Evolutionary conservation across 2,797 vertebrate species (phyloP).

Genomic region (Microctenopoma steveboyesi): DNA sequence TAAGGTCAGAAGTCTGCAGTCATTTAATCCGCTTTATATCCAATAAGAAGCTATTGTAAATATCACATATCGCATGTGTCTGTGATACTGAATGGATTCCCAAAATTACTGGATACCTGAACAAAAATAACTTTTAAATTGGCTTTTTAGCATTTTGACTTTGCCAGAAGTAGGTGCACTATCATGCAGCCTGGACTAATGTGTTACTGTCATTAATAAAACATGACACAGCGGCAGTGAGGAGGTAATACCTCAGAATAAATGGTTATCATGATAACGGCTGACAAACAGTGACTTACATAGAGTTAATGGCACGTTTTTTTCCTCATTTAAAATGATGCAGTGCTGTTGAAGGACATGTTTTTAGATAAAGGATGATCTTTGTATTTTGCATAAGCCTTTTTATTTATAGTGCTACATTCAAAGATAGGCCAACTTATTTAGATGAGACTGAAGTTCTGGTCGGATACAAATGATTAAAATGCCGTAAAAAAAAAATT

Average conservation of each 20-base stretch:
- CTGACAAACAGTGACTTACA: constrained; percentile 27
- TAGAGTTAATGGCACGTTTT: constrained; percentile 48
- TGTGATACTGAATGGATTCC: no score
- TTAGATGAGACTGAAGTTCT: constrained; percentile 15
- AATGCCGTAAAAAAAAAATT: constrained; percentile 9
- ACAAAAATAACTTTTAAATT: not conserved
- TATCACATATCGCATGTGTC: not conserved
- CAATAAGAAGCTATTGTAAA: no score
- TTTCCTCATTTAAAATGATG: constrained; percentile 39
- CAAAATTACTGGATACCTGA: not conserved
- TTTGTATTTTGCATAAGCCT: not conserved
- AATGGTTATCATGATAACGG: constrained; percentile 36
- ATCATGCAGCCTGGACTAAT: not conserved
- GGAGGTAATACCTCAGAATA: not conserved
- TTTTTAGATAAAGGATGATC: constrained; percentile 14
- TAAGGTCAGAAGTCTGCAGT: no score
- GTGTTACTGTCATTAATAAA: constrained; percentile 3
- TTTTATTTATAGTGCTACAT: constrained; percentile 2
- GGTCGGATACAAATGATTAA: constrained; percentile 25
- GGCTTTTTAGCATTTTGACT: not conserved
- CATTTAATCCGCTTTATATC: no score
- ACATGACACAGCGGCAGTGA: constrained; percentile 6
- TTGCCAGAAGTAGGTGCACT: not conserved
- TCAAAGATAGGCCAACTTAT: constrained; percentile 16
- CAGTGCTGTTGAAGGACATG: constrained; percentile 12